A percentile compares a stretch with the other conserved stretches of the same genome.
Conservation (phyloP, 2,888 invertebrate genomes). For the Argyresthia goedartella region DNA sequence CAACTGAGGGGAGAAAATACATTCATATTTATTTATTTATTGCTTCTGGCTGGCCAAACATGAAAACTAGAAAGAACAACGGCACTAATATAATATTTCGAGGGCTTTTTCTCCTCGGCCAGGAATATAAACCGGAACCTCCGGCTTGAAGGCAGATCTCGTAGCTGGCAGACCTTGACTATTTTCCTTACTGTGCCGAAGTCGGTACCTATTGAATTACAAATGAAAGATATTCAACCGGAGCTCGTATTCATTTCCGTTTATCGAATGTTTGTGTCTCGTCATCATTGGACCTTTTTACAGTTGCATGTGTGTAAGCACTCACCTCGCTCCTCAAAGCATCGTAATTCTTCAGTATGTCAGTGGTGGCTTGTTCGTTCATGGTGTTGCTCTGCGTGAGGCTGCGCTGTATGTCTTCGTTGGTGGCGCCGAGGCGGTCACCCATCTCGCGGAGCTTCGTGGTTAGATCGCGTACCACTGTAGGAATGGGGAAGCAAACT, state of each 20-base stretch:
- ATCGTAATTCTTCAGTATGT: constrained; percentile 67
- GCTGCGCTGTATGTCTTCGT: constrained; percentile 70
- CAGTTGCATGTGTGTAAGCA: too few relatives aligned
- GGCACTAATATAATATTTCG: background rate
- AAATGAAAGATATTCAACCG: too few relatives aligned
- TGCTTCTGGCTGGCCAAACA: background rate
- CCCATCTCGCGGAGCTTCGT: constrained; percentile 65
- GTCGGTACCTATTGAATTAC: too few relatives aligned
- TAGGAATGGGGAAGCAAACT: background rate
- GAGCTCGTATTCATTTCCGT: too few relatives aligned
- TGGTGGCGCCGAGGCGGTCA: constrained; percentile 59
- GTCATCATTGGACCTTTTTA: background rate
- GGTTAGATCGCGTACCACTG: constrained; percentile 38
- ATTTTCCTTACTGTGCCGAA: too few relatives aligned
- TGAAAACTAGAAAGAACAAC: background rate
- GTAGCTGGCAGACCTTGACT: too few relatives aligned
- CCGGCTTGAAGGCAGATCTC: too few relatives aligned
- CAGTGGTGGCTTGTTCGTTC: constrained; percentile 66
- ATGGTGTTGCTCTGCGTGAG: constrained; percentile 69
- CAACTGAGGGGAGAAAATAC: constrained; percentile 30
- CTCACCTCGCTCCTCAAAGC: constrained; percentile 63
- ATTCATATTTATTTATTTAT: background rate
- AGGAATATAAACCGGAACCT: too few relatives aligned
- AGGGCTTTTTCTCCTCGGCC: too few relatives aligned
- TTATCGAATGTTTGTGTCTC: too few relatives aligned